phyloP scores from a whole-genome alignment of 2,113 vertebrate species.

The Poicephalus meyeri region DNA sequence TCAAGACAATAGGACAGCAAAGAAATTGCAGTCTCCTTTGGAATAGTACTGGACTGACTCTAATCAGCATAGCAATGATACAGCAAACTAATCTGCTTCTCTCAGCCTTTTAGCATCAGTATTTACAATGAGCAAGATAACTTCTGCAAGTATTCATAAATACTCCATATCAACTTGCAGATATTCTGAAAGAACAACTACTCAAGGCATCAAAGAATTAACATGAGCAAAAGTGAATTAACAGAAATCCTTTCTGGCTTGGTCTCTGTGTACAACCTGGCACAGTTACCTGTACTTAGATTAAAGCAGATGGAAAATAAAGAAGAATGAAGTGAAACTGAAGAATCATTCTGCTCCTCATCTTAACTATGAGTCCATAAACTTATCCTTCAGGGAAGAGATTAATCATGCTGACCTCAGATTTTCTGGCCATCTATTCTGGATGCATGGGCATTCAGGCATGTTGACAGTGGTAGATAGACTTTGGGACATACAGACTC shows the following conservation, averaged over 20 bases:
- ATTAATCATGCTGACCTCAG: not conserved
- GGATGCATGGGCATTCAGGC: not conserved
- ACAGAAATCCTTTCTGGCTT: not conserved
- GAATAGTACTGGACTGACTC: not conserved
- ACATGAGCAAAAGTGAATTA: not conserved
- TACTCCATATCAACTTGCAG: not conserved
- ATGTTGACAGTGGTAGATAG: not conserved
- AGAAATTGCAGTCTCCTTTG: not conserved
- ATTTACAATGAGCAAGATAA: not conserved
- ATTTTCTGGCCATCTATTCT: not conserved
- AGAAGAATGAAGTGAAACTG: not conserved
- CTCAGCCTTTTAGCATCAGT: not conserved
- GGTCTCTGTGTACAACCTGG: not conserved
- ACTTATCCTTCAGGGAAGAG: not conserved
- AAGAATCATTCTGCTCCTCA: not conserved
- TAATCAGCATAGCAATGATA: not conserved
- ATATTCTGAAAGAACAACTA: not conserved
- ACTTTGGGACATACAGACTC: not conserved
- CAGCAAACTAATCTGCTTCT: not conserved
- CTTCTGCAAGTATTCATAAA: conserved; percentile 15
- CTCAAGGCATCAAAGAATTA: not conserved
- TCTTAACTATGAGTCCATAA: not conserved
- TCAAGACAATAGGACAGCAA: not conserved
- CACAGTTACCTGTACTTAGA: not conserved
- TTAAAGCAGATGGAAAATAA: not conserved